These are phyloP conservation scores for Corvus hawaiiensis DNA, from an alignment of 2,113 vertebrate genomes.

Conservation along the genomic window DNA sequence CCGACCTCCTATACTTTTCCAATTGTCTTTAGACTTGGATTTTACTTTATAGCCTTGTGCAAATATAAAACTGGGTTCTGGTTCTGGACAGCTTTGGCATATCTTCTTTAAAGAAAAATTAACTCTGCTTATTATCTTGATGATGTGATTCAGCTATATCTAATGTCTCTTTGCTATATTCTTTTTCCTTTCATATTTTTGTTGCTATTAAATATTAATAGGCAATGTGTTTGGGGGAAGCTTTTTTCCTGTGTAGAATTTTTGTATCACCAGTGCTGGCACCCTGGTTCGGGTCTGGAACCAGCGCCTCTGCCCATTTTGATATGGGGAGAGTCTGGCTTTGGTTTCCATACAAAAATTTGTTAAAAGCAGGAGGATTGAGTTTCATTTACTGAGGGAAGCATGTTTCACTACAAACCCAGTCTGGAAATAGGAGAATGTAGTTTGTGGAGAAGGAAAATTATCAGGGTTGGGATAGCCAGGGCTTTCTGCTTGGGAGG, in stretches of 20 bases:
- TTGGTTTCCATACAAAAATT: not conserved
- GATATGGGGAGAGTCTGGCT: not conserved
- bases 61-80: not conserved
- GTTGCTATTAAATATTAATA: not conserved
- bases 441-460: not conserved
- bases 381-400: not conserved
- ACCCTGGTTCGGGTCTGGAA: not conserved
- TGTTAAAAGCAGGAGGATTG: not conserved
- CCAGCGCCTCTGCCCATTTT: not conserved
- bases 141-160: not conserved
- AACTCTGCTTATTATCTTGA: not conserved
- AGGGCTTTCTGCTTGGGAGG: conserved; percentile 21
- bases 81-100: not conserved
- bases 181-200: not conserved
- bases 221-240: not conserved
- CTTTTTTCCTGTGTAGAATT: not conserved
- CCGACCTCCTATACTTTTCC: not conserved
- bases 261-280: not conserved
- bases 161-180: not conserved
- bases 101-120: not conserved
- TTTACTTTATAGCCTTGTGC: not conserved
- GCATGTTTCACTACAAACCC: not conserved
- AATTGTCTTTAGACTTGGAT: not conserved
- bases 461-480: not conserved
- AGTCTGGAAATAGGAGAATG: not conserved